Percentiles rank a stretch among this genome's conserved stretches.
Evolutionary conservation across 2,888 invertebrate genomes (phyloP).

Genomic region (Cataglyphis livida): DNA sequence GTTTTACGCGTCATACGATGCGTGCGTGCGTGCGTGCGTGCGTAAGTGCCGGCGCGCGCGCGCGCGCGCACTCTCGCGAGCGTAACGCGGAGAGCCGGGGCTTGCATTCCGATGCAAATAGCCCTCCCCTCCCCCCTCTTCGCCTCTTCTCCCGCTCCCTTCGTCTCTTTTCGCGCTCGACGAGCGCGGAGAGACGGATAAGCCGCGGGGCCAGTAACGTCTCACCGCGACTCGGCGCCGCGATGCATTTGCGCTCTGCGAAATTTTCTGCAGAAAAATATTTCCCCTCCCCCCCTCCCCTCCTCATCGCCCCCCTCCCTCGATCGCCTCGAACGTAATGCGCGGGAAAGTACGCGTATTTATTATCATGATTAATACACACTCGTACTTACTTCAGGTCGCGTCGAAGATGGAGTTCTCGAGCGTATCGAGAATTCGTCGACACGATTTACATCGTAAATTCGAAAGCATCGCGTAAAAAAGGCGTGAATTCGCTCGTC

Average conservation of each 20-base stretch:
- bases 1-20: slow-evolving; percentile 57
- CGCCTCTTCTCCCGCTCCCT: slow-evolving; percentile 35
- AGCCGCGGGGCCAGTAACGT: slow-evolving; percentile 60
- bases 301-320: not conserved
- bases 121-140: slow-evolving; percentile 64
- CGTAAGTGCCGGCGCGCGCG: slow-evolving; percentile 15
- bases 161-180: slow-evolving; percentile 48
- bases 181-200: slow-evolving; percentile 54
- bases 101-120: slow-evolving; percentile 82
- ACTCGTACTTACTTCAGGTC: not conserved
- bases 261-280: not conserved
- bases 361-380: not conserved
- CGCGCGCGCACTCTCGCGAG: slow-evolving; percentile 57
- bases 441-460: not conserved
- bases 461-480: not conserved
- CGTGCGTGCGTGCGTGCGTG: slow-evolving; percentile 49
- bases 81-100: slow-evolving; percentile 62
- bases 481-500: slow-evolving; percentile 4
- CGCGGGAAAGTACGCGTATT: not conserved
- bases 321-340: not conserved
- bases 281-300: no score
- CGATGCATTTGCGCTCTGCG: not conserved
- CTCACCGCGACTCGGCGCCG: slow-evolving; percentile 53
- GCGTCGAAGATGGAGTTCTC: not conserved
- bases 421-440: not conserved